phyloP scores from a whole-genome alignment of 2,113 vertebrate species.

The Mus musculus region GRCm39 chr13:108506501-108507000 shows the following conservation, averaged over 20 bases:
- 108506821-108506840: neutral
- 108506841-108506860: neutral
- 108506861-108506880: neutral
- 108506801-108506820: neutral
- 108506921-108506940: neutral
- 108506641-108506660: conserved; percentile 47
- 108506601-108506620: neutral
- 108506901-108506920: neutral
- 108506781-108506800: neutral
- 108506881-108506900: neutral
- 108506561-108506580: conserved; percentile 20
- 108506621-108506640: conserved; percentile 14
- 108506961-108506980: conserved; percentile 30
- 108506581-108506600: neutral
- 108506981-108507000: conserved; percentile 54
- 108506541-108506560: conserved; percentile 57
- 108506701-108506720: conserved; percentile 1
- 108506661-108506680: conserved; percentile 30
- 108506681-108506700: conserved; percentile 8
- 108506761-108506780: neutral
- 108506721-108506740: neutral
- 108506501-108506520: conserved; percentile 36
- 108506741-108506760: neutral
- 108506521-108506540: conserved; percentile 33
- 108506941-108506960: neutral